phyloP scores from a whole-genome alignment of 2,888 invertebrate genomes.

The Callosobruchus maculatus region DNA sequence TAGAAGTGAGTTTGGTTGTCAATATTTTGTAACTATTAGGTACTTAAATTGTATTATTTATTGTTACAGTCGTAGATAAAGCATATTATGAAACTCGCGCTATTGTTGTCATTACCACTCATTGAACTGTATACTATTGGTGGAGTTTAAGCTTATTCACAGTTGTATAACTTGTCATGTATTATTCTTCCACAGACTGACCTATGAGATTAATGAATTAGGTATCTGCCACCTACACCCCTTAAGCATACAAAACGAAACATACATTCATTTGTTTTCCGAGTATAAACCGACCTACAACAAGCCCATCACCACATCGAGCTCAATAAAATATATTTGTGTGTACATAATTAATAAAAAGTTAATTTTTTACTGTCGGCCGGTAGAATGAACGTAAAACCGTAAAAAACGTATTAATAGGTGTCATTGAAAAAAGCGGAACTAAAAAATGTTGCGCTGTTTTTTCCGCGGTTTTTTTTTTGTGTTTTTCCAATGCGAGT shows the following conservation, averaged over 20 bases:
- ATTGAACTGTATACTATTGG: too few species aligned
- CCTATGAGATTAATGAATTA: too few species aligned
- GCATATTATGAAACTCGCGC: too few species aligned
- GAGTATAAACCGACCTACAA: constrained; percentile 9
- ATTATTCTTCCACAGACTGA: too few species aligned
- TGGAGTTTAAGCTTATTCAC: too few species aligned
- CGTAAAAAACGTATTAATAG: constrained; percentile 1
- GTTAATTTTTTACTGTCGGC: constrained; percentile 31
- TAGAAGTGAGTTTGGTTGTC: too few species aligned
- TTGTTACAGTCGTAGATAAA: too few species aligned
- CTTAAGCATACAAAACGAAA: neutral
- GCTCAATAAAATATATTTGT: constrained; percentile 26
- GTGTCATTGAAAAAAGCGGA: constrained; percentile 1
- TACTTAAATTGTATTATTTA: too few species aligned
- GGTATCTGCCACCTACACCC: too few species aligned
- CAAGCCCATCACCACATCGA: neutral
- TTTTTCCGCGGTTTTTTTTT: neutral
- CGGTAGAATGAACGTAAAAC: neutral
- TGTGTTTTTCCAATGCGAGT: neutral
- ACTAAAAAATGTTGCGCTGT: neutral
- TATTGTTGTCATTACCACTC: too few species aligned
- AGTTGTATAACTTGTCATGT: too few species aligned
- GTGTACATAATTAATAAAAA: constrained; percentile 39
- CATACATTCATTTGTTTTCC: neutral
- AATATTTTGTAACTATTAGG: too few species aligned